Evolutionary conservation across 2,113 vertebrate genomes (phyloP).

Genomic region (Ascaphus truei): DNA sequence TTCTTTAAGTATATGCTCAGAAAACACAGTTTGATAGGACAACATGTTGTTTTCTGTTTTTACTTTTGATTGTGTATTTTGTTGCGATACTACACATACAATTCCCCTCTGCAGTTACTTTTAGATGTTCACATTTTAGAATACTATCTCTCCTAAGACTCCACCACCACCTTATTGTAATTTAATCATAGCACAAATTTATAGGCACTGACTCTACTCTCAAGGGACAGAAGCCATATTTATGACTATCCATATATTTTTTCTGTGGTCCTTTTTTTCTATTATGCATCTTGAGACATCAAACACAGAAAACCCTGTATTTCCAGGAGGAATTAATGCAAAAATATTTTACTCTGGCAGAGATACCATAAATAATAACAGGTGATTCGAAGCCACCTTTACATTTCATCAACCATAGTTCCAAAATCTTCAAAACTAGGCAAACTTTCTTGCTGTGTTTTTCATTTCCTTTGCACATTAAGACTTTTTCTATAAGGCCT

Average conservation of each 20-base stretch:
- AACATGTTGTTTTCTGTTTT: conserved; percentile 16
- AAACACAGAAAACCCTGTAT: conserved; percentile 55
- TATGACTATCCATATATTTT: conserved; percentile 57
- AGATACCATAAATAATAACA: conserved; percentile 50
- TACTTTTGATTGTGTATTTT: not conserved
- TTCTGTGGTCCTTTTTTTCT: conserved; percentile 55
- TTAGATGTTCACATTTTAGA: conserved; percentile 21
- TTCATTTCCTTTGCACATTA: conserved; percentile 46
- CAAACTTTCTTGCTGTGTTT: conserved; percentile 50
- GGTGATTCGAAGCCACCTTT: conserved; percentile 42
- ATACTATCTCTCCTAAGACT: conserved; percentile 48
- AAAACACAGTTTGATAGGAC: too few relatives aligned
- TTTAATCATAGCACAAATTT: conserved; percentile 66
- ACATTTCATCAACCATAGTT: conserved; percentile 49
- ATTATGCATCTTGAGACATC: conserved; percentile 59
- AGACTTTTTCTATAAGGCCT: conserved; percentile 15
- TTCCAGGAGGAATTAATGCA: conserved; percentile 59
- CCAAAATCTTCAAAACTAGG: conserved; percentile 43
- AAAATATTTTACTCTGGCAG: conserved; percentile 52
- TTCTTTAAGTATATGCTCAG: too few relatives aligned
- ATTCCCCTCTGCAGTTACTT: not conserved
- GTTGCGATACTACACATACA: not conserved
- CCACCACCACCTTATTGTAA: conserved; percentile 68
- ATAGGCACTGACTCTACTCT: conserved; percentile 46
- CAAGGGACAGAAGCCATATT: conserved; percentile 49